Conservation (phyloP, 92 coral and sea anemone species). For the Porites evermanni region DNA sequence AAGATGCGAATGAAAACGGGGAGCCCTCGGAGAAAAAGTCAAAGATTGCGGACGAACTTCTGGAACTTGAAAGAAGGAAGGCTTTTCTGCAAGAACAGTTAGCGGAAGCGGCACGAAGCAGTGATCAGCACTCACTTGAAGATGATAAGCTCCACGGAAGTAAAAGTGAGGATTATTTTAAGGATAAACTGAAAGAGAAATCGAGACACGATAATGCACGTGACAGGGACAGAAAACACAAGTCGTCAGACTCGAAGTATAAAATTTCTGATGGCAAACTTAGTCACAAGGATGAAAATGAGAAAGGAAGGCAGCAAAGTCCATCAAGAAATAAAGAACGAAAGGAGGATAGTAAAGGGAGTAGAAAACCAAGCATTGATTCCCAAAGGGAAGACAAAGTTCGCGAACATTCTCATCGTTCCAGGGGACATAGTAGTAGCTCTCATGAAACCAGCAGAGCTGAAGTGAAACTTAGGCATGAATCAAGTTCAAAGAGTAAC, state of each 20-base stretch:
- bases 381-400: constrained; percentile 31
- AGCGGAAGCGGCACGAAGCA: constrained; percentile 48
- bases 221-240: constrained; percentile 22
- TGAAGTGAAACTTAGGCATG: constrained; percentile 26
- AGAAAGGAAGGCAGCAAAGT: constrained; percentile 28
- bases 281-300: constrained; percentile 3
- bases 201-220: constrained; percentile 19
- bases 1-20: constrained; percentile 28
- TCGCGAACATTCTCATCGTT: constrained; percentile 24
- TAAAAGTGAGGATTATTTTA: constrained; percentile 37
- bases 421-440: constrained; percentile 41
- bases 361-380: constrained; percentile 23
- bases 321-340: constrained; percentile 39
- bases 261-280: background rate
- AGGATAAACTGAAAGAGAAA: constrained; percentile 29
- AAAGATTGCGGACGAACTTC: constrained; percentile 80
- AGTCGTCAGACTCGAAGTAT: constrained; percentile 1
- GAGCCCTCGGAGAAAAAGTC: constrained; percentile 68
- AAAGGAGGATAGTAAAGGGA: constrained; percentile 43
- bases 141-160: constrained; percentile 36
- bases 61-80: constrained; percentile 89
- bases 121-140: constrained; percentile 12
- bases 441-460: constrained; percentile 44
- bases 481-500: constrained; percentile 38
- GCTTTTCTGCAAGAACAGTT: constrained; percentile 92